phyloP scores from a whole-genome alignment of 2,888 invertebrate species.

The Drosophila neutralis region DNA sequence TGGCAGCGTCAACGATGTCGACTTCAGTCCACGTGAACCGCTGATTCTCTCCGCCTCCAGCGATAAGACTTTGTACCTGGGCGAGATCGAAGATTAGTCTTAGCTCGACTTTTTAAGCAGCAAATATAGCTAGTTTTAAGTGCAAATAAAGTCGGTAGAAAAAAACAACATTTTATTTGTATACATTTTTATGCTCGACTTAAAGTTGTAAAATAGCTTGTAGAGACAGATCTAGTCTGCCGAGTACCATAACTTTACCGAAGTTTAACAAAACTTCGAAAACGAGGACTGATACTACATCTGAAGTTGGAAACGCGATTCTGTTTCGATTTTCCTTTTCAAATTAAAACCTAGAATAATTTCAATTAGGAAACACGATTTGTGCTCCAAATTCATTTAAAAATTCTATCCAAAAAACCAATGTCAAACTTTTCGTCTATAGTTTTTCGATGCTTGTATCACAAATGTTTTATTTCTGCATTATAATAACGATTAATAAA shows the following conservation, averaged over 20 bases:
- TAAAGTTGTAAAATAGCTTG: no score
- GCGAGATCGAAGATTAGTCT: slow-evolving; percentile 92
- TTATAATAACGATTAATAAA: slow-evolving; percentile 60
- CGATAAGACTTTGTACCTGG: slow-evolving; percentile 97
- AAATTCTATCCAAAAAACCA: neutral
- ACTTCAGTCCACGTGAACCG: slow-evolving; percentile 97
- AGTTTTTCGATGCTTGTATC: slow-evolving; percentile 34
- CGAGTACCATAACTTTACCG: neutral
- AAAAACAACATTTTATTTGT: neutral
- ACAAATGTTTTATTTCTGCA: slow-evolving; percentile 67
- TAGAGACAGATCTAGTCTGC: neutral
- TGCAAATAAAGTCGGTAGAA: slow-evolving; percentile 1
- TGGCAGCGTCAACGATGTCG: slow-evolving; percentile 98
- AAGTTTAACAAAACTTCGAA: neutral
- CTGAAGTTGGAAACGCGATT: neutral
- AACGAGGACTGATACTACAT: neutral
- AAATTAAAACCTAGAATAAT: no score
- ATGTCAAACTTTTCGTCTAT: neutral
- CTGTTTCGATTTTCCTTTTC: neutral
- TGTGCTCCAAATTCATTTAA: neutral
- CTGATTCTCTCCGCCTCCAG: slow-evolving; percentile 97
- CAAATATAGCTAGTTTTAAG: neutral
- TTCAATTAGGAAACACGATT: neutral
- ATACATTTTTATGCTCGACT: neutral
- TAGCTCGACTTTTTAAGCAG: neutral